Conservation (phyloP, 2,888 invertebrate genomes). For the Limnephilus marmoratus region DNA sequence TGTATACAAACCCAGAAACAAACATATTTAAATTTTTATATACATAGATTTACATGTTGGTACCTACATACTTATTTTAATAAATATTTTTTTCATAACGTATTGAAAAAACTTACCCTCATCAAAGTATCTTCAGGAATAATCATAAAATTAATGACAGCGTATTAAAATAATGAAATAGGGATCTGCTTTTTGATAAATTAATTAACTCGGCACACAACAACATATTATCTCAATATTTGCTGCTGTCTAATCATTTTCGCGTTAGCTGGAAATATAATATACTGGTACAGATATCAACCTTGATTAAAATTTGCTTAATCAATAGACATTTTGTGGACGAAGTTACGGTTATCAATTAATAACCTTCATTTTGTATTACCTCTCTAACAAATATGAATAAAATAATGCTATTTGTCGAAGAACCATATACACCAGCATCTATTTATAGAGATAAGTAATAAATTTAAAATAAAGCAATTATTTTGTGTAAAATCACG, state of each 20-base stretch:
- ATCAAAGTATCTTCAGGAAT: not conserved
- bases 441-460: too few relatives aligned
- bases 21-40: too few relatives aligned
- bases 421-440: not conserved
- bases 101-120: not conserved
- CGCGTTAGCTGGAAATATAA: slow-evolving; percentile 15
- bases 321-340: slow-evolving; percentile 44
- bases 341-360: not conserved
- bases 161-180: not conserved
- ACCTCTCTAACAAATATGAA: not conserved
- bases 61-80: not conserved
- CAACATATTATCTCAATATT: not conserved
- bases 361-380: not conserved
- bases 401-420: not conserved
- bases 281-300: not conserved
- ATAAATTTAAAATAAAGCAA: too few relatives aligned
- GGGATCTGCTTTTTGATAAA: not conserved
- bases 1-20: too few relatives aligned
- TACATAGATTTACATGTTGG: too few relatives aligned
- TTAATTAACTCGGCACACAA: not conserved
- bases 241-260: not conserved
- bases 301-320: slow-evolving; percentile 57
- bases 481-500: too few relatives aligned
- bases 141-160: not conserved
- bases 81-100: not conserved